A percentile compares a stretch with the other conserved stretches of the same genome.
Conservation (phyloP, 2,113 vertebrate species). For the Dipodomys stephensi region DNA sequence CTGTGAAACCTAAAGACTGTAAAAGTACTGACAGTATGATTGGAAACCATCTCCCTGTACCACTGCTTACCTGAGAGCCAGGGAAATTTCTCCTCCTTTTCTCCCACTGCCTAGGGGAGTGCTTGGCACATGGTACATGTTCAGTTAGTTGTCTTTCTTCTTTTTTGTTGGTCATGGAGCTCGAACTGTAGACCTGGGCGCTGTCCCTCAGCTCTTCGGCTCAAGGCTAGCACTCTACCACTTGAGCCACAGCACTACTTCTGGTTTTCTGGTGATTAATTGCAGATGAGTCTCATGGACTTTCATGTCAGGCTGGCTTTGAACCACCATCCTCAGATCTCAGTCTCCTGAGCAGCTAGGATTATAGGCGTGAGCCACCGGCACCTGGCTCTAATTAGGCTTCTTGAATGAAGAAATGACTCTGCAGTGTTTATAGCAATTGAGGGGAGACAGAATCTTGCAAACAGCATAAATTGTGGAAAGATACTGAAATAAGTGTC, state of each 20-base stretch:
- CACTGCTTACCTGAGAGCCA: neutral
- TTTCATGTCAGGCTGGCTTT: too few relatives aligned
- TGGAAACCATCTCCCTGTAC: neutral
- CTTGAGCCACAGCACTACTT: too few relatives aligned
- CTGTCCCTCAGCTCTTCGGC: too few relatives aligned
- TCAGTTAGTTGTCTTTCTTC: neutral
- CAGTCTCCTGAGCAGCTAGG: too few relatives aligned
- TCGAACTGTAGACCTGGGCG: too few relatives aligned
- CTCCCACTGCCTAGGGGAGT: neutral
- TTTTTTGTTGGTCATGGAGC: too few relatives aligned
- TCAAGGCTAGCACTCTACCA: too few relatives aligned
- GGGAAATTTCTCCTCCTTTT: neutral
- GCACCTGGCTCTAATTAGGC: neutral
- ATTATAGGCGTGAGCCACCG: too few relatives aligned
- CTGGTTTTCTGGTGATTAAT: too few relatives aligned
- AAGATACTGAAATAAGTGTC: constrained; percentile 2
- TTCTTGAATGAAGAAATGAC: neutral
- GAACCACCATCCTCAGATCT: too few relatives aligned
- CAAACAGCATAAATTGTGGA: neutral
- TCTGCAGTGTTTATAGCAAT: neutral
- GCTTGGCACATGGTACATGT: neutral
- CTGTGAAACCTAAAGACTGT: neutral
- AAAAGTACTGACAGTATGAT: neutral
- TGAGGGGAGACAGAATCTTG: too few relatives aligned
- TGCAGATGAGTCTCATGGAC: too few relatives aligned